Conservation (phyloP, 2,113 vertebrate genomes). For the Peromyscus leucopus region DNA sequence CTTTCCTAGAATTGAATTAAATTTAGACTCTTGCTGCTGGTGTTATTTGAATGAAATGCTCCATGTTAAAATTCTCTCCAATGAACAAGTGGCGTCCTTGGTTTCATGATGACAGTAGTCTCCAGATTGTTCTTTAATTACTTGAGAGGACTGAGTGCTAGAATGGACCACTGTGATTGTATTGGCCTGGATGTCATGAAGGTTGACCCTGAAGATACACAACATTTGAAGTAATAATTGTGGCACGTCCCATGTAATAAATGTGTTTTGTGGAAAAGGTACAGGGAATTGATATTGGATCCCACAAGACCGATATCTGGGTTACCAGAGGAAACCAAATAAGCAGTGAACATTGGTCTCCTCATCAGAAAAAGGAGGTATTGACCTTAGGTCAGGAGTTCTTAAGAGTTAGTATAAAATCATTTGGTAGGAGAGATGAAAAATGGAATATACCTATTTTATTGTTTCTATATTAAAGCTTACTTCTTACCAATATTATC, state of each 20-base stretch:
- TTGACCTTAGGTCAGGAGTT: background rate
- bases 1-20: conserved; percentile 60
- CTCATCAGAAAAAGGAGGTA: background rate
- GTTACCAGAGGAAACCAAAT: background rate
- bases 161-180: background rate
- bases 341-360: background rate
- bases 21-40: conserved; percentile 65
- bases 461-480: background rate
- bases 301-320: background rate
- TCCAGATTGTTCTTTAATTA: conserved; percentile 9
- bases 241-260: background rate
- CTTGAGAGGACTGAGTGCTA: background rate
- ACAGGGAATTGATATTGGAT: background rate
- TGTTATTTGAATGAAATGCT: conserved; percentile 49
- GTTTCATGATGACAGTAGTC: background rate
- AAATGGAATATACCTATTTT: conserved; percentile 2
- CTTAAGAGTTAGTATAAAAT: background rate
- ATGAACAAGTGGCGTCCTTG: background rate
- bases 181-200: background rate
- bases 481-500: background rate
- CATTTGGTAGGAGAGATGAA: background rate
- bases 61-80: conserved; percentile 37
- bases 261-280: background rate
- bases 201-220: background rate
- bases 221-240: background rate